Evolutionary conservation across 2,888 invertebrate species (phyloP), one percentile per base, ranked within the genome.

Genomic region (Girardia tigrina): DNA sequence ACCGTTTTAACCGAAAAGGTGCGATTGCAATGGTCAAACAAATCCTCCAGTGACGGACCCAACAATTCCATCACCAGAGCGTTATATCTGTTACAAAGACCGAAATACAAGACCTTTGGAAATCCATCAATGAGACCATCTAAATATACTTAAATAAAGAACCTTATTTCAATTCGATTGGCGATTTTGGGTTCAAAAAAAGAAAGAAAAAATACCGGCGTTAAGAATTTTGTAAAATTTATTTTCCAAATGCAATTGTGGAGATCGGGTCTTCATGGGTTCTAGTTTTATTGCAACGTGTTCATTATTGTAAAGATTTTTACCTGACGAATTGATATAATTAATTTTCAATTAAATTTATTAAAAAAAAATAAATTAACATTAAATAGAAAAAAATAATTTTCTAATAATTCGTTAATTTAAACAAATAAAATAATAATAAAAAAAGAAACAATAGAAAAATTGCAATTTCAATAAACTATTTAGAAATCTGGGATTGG

Each of bases 201-300:
- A n/a, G 8, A 16, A 36, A 36, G 16, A 56, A 8, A 56, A 56
- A 56, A 56, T n/a, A 56, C 56, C 56, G n/a, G 56, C 90, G 87
- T 95, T 95, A 87, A 98, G 89, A 88, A 97, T 89, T 89, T 95
- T 95, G 89, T 99, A 98, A 90, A 97, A 98, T 88, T 97, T 90
- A 89, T 98, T 98, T 88, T 98, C 98, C 88, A 98, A 89, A 87
- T 98, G 98, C 84, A 98, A 88, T 88, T 98, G 98, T 79, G 98
- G 98, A 84, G 98, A 97, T 89, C 97, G 94, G 82, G 97, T 94
- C 88, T 97, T 98, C 94, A 98, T 95, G 83, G 94, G 94, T 89
- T 98, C 98, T 88, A 78, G 70, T 74, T 78, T 78, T 8, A 78
- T 78, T 2, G 78, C 78, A 12, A 78, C 77, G 72, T 78, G 73